Evolutionary conservation across 2,797 vertebrate species (phyloP).

Genomic region (Florisuga fusca): DNA sequence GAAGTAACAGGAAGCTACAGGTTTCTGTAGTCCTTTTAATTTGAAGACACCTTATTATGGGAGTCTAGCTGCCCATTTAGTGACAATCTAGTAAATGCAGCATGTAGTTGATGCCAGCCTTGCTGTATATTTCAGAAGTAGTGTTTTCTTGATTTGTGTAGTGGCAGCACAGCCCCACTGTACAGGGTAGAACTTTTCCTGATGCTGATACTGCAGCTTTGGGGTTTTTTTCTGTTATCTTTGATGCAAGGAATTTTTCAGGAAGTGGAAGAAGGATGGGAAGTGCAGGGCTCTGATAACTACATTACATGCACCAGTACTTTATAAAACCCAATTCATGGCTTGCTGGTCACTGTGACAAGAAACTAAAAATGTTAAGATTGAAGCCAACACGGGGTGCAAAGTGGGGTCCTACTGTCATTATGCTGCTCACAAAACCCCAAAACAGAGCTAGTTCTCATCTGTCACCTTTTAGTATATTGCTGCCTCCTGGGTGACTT

Average conservation of each 20-base stretch:
- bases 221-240: not conserved
- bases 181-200: too few relatives aligned
- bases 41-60: not conserved
- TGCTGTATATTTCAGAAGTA: too few relatives aligned
- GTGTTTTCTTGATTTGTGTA: too few relatives aligned
- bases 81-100: not conserved
- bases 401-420: not conserved
- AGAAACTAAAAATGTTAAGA: not conserved
- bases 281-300: not conserved
- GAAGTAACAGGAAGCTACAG: not conserved
- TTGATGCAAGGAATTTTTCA: not conserved
- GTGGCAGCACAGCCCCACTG: too few relatives aligned
- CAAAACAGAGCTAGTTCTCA: not conserved
- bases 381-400: not conserved
- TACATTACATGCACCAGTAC: not conserved
- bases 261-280: not conserved
- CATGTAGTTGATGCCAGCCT: too few relatives aligned
- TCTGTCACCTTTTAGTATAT: not conserved
- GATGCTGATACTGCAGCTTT: not conserved
- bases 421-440: not conserved
- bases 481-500: not conserved
- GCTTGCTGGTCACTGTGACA: not conserved
- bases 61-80: not conserved
- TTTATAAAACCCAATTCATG: not conserved
- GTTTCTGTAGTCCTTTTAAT: not conserved